Evolutionary conservation across 2,113 vertebrate species (phyloP), one percentile per base, ranked within the genome.

Genomic region (Scolopax mira): DNA sequence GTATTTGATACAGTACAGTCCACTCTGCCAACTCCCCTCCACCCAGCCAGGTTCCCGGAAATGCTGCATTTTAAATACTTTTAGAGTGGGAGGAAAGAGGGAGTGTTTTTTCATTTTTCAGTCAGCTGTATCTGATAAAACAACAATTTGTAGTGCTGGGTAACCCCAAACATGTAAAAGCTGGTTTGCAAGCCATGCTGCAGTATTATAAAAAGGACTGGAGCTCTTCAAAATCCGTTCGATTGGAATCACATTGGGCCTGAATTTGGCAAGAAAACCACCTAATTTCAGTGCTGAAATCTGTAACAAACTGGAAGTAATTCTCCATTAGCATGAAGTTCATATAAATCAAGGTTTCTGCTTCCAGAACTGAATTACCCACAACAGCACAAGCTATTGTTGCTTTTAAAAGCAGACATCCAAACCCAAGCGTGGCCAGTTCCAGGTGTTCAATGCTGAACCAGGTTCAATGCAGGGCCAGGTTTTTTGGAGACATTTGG

Each of bases 51-150:
- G 66, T 83, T 96, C 77, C 84, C 14, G 58, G 93, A 95, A 96
- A 94, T 1, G 0, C 74, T 52, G 61, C 60, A 33, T 95, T 94
- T 90, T 48, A 89, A 96, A 89, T 73, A 73, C 70, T 88, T 90
- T 92, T 81, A 74, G 92, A 93, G 94, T 90, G 90, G 92, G 90
- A 96, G 93, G 82, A 71, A 89, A 78, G 77, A 71, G 65, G 85
- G 88, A 90, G 48, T 93, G 94, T 62, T 89, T 94, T 75, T 90
- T 90, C 79, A 90, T 96, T 97, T 96, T 93, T 92, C 58, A 88
- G 93, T 96, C 96, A 97, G 93, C 96, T 95, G 90, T 70, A 82
- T 90, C 93, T 95, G 93, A 94, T 96, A 95, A 96, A 96, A 90
- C 58, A 89, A 88, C 66, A 79, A 73, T 96, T 94, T 92, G 88